Evolutionary conservation across 2,888 invertebrate genomes (phyloP), one percentile per base, ranked within the genome.

Genomic region (Melipona beecheii): DNA sequence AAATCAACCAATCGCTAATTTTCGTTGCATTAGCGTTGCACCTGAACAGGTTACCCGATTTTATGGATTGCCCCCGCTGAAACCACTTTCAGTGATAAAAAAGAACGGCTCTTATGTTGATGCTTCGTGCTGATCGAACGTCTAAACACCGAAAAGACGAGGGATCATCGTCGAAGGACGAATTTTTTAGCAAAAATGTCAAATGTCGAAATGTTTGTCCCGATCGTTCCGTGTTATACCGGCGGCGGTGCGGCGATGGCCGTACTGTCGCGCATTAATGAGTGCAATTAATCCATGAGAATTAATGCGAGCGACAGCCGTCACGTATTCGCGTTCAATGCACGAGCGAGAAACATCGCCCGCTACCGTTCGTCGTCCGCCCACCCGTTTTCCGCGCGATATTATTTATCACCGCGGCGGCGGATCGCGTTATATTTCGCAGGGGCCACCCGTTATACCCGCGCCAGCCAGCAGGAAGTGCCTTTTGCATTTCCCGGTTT

Each of bases 221-320:
- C 62, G 50, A 83, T 78, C 72, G 74, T 71, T 58, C 56, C 1
- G 43, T 31, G 70, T 78, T 72, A 58, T 78, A 66, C 69, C n/a
- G 49, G 9, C 56, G n/a, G 31, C 31, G 31, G 3, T 31, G 31
- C 31, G 31, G 4, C 9, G 43, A 62, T n/a, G 58, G 62, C 74
- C 69, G 64, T 64, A 86, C 54, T 60, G 73, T 31, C 70, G 65
- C 75, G 86, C 88, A 91, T 91, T 92, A 92, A 92, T 90, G 91
- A 91, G 84, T 78, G 81, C 87, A 87, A 92, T 91, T 91, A 91
- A 93, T 91, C 82, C 85, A 77, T 81, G 50, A 79, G 88, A 89
- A 91, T 92, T 91, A 90, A 91, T 92, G 90, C 86, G 84, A 78
- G 79, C 88, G 88, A 83, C 83, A 89, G 87, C 81, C 89, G 87